Percentiles rank a stretch among this genome's conserved stretches.
Evolutionary conservation across 2,888 invertebrate genomes (phyloP).

Genomic region (Odontomyia ornata): DNA sequence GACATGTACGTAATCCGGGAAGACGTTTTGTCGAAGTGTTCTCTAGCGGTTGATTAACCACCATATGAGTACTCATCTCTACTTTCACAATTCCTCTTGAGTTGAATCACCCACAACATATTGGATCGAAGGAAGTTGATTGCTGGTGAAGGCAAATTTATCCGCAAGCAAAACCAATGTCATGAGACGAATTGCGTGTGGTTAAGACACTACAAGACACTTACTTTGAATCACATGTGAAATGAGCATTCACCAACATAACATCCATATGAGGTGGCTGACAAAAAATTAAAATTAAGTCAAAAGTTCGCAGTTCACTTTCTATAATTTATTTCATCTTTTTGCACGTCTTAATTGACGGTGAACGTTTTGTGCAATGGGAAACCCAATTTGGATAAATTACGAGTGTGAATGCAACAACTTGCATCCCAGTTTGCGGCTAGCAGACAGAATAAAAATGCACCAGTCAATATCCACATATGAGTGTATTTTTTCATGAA

Average conservation of each 20-base stretch:
- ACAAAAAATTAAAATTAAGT: no score
- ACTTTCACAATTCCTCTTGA: constrained; percentile 1
- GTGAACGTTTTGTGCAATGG: no score
- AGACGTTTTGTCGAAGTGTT: background rate
- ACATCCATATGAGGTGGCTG: background rate
- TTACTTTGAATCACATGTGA: no score
- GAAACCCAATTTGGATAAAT: no score
- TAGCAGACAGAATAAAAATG: no score
- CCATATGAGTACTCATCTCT: background rate
- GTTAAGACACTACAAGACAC: background rate
- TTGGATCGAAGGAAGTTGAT: background rate
- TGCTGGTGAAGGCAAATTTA: background rate
- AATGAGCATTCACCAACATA: no score
- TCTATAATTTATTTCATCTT: no score
- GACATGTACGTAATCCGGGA: background rate
- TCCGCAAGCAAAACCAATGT: background rate
- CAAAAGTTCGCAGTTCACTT: no score
- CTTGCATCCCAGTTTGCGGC: no score
- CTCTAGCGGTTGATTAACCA: background rate
- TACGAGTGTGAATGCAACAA: no score
- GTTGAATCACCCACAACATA: constrained; percentile 5
- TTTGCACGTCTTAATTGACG: no score
- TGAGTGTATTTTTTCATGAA: background rate
- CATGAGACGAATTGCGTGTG: background rate
- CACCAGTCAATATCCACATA: no score